Evolutionary conservation across 2,797 vertebrate genomes (phyloP), one percentile per base, ranked within the genome.

Genomic region (Enteromius radiatus): DNA sequence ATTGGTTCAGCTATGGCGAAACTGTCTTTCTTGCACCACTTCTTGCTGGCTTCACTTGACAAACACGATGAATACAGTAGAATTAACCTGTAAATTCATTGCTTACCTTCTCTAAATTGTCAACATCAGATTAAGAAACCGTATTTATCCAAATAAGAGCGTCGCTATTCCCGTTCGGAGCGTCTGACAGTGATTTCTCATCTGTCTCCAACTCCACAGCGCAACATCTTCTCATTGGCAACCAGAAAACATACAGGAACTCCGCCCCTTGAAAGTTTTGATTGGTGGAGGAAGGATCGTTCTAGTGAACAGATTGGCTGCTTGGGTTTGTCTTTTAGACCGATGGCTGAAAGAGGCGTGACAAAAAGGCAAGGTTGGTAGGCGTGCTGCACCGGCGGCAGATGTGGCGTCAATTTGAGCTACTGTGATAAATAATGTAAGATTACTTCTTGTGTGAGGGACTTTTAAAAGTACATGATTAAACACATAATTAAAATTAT

Each of bases 321-420:
- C 0, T 0, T 0, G 0, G 7, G 38, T 15, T n/a, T 33, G 84
- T 84, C 87, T 0, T 41, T 86, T 14, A 1, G 0, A 0, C 0
- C 1, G 2, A 31, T 2, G 1, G 49, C 1, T 1, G 15, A 69
- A 41, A 76, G 68, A 61, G 89, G 91, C 84, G 87, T 82, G 81
- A 11, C 70, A 21, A 3, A 33, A 14, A 41, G 9, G 1, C 54
- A 86, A 81, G 94, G 91, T 95, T 85, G 93, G 93, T 94, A 94
- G 92, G 89, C 85, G 84, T 84, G 87, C 36, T 81, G 82, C 87
- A 91, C 31, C 83, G 43, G 36, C 84, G 83, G 74, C 49, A 81
- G 74, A 64, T 71, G 75, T 78, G 67, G 64, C 33, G 65, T 69
- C 15, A 64, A 28, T 49, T 65, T 61, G 14, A 78, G 26, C 5